Evolutionary conservation across 1,140 invertebrate species (phyloP).

Genomic region (Drosophila quadrilineata): DNA sequence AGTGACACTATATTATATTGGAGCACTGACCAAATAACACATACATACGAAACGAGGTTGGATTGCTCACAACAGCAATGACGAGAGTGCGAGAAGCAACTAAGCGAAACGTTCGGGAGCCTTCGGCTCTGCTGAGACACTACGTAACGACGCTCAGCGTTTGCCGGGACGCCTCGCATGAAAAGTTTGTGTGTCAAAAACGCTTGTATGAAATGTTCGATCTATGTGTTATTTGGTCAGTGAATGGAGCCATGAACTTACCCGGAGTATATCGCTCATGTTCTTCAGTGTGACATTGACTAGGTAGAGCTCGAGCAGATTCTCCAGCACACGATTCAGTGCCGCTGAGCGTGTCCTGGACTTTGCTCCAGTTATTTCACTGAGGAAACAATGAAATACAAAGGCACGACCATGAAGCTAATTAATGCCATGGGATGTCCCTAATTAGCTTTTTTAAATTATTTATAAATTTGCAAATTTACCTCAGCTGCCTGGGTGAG

Average conservation of each 20-base stretch:
- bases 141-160: too few species aligned
- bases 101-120: neutral
- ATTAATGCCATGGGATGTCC: too few species aligned
- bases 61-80: too few species aligned
- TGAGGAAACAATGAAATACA: constrained; percentile 85
- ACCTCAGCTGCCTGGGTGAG: constrained; percentile 88
- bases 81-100: neutral
- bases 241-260: constrained; percentile 80
- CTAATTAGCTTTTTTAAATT: neutral
- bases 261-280: constrained; percentile 89
- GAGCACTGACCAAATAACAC: too few species aligned
- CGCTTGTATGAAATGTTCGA: too few species aligned
- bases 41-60: too few species aligned
- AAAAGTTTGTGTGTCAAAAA: too few species aligned
- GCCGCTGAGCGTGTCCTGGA: constrained; percentile 75
- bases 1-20: too few species aligned
- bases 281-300: constrained; percentile 88
- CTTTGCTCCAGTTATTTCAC: constrained; percentile 82
- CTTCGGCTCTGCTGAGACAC: too few species aligned
- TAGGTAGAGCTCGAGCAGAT: constrained; percentile 89
- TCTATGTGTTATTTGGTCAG: too few species aligned
- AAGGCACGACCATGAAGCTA: constrained; percentile 88
- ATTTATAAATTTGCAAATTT: neutral
- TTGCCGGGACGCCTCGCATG: too few species aligned
- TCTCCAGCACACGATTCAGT: constrained; percentile 84